These are phyloP conservation scores for Eupithecia insigniata DNA, from an alignment of 2,888 invertebrate species.

Conservation along the genomic window DNA sequence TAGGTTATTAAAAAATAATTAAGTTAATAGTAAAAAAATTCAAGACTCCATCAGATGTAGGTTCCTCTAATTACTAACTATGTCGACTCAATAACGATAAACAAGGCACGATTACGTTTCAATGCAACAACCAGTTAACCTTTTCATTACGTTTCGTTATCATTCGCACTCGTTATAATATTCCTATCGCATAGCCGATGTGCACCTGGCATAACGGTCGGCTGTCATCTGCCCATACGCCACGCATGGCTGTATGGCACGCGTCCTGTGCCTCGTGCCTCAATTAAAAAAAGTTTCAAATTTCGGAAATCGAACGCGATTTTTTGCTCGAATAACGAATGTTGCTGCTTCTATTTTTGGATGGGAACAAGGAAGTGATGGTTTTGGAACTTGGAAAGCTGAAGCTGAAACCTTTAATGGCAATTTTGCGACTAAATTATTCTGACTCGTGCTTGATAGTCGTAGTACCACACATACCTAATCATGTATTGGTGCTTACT, in stretches of 20 bases:
- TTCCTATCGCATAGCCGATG: conserved; percentile 35
- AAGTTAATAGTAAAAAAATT: background rate
- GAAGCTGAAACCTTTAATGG: background rate
- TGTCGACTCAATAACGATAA: conserved; percentile 12
- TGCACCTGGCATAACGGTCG: conserved; percentile 83
- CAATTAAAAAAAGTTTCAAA: conserved; percentile 46
- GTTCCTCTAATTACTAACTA: background rate
- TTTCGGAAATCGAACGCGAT: conserved; percentile 45
- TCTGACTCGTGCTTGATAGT: background rate
- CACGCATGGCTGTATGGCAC: conserved; percentile 77
- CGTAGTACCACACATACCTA: background rate
- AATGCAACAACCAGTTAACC: conserved; percentile 35
- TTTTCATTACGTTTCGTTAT: conserved; percentile 38
- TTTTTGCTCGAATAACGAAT: conserved; percentile 52
- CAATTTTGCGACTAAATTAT: background rate
- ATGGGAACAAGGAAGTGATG: conserved; percentile 15
- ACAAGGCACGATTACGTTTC: conserved; percentile 34
- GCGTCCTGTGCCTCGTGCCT: conserved; percentile 60
- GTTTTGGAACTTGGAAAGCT: background rate
- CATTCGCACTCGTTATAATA: conserved; percentile 30
- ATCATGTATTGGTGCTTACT: no score
- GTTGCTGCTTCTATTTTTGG: conserved; percentile 44
- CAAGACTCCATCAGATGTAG: background rate
- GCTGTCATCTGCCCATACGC: conserved; percentile 83
- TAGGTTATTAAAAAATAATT: background rate